Evolutionary conservation across 2,113 vertebrate species (phyloP), one percentile per base, ranked within the genome.

Genomic region (Zapornia atra): DNA sequence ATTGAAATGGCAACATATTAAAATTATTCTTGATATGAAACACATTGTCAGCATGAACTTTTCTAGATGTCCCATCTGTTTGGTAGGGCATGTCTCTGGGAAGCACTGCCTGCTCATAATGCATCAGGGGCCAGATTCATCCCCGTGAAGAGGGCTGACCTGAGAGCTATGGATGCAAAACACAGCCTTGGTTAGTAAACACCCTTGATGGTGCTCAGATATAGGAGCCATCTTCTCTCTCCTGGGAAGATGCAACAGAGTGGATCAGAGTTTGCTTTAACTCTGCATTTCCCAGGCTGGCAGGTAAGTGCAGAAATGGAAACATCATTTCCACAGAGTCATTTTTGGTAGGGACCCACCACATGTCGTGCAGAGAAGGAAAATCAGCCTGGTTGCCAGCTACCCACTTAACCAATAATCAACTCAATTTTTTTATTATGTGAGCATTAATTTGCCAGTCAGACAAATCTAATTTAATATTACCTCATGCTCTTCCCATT

Each of bases 381-480:
- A 98, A 97, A 97, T 97, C 97, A 82, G 88, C 72, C 97, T 97
- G 97, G 95, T 97, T 97, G 97, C 97, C 96, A 98, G 98, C 97
- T 97, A 95, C 91, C 95, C 94, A 97, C 97, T 98, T 98, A 98
- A 98, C 95, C 96, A 98, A 98, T 97, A 98, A 98, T 98, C 98
- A 98, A 97, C 97, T 97, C 96, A 87, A 89, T 18, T 89, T 91
- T 96, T 96, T 94, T 92, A 94, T 98, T 97, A 98, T 93, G 89
- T 91, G 82, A 97, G 95, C 96, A 97, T 97, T 97, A 83, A 97
- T 97, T 96, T 97, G 94, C 94, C 90, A 96, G 90, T 95, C 90
- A 93, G 92, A 97, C 92, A 98, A 97, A 98, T 97, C 97, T 95
- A 98, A 98, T 98, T 98, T 97, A 98, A 98, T 97, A 97, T 94